phyloP scores from a whole-genome alignment of 2,113 vertebrate species.

The Actinemys pallida region DNA sequence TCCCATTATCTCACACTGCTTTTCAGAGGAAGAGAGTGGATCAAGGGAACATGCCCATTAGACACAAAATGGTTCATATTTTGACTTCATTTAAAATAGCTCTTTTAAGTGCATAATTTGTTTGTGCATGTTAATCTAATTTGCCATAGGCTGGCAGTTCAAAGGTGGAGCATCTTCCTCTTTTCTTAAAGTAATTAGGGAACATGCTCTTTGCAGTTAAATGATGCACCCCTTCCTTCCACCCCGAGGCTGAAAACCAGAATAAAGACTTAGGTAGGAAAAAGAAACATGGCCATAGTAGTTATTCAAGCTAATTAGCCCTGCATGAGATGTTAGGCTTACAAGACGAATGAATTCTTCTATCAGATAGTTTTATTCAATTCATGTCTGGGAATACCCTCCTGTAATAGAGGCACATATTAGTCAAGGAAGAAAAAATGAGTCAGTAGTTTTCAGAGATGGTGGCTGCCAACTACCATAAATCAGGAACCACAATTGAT shows the following conservation, averaged over 20 bases:
- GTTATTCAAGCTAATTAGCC: constrained; percentile 51
- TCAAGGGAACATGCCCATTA: constrained; percentile 21
- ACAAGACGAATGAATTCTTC: constrained; percentile 45
- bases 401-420: constrained; percentile 48
- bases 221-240: neutral
- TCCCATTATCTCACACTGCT: constrained; percentile 18
- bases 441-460: constrained; percentile 60
- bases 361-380: constrained; percentile 36
- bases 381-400: constrained; percentile 43
- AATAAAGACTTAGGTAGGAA: constrained; percentile 2
- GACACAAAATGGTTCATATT: constrained; percentile 5
- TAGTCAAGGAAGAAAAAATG: constrained; percentile 60
- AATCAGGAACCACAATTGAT: constrained; percentile 74
- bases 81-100: constrained; percentile 31
- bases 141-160: constrained; percentile 5
- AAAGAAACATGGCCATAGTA: neutral
- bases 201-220: constrained; percentile 32
- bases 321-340: constrained; percentile 29
- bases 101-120: constrained; percentile 54
- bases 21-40: constrained; percentile 21
- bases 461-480: constrained; percentile 66
- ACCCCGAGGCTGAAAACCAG: constrained; percentile 35
- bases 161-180: constrained; percentile 44
- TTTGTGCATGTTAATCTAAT: constrained; percentile 55
- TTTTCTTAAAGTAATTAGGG: constrained; percentile 52